phyloP scores from a whole-genome alignment of 2,888 invertebrate species.

The Actias luna region DNA sequence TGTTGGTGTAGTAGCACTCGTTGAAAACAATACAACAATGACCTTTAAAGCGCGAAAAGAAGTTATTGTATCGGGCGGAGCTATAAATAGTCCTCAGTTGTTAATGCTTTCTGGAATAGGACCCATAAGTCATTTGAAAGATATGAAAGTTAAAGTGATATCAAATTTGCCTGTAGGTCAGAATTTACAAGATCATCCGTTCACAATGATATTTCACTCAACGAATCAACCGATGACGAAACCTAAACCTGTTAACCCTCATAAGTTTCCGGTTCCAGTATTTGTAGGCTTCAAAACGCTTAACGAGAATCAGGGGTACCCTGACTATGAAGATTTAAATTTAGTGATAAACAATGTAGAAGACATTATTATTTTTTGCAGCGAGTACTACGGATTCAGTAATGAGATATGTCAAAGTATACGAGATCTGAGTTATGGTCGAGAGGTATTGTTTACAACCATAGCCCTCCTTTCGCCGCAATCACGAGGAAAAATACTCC shows the following conservation, averaged over 20 bases:
- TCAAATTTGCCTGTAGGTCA: conserved; percentile 66
- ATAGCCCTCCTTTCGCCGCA: conserved; percentile 54
- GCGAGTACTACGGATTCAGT: conserved; percentile 25
- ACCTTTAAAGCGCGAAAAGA: conserved; percentile 58
- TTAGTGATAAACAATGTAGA: conserved; percentile 19
- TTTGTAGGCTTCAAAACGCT: conserved; percentile 67
- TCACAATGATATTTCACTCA: conserved; percentile 37
- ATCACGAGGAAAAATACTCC: conserved; percentile 74
- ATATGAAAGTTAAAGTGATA: conserved; percentile 51
- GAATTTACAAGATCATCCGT: conserved; percentile 70
- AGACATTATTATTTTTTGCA: conserved; percentile 19
- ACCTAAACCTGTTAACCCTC: conserved; percentile 43
- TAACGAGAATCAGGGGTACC: conserved; percentile 76
- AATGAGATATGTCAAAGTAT: conserved; percentile 30
- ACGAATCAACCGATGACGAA: conserved; percentile 23
- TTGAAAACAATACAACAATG: conserved; percentile 33
- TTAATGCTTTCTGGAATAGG: conserved; percentile 76
- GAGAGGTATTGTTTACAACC: conserved; percentile 27
- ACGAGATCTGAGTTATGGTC: conserved; percentile 24
- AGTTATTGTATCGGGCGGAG: conserved; percentile 68
- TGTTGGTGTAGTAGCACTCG: conserved; percentile 59
- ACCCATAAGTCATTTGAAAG: conserved; percentile 51
- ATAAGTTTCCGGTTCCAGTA: conserved; percentile 38
- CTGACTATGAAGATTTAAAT: conserved; percentile 48
- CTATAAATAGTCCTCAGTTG: conserved; percentile 70